phyloP scores from a whole-genome alignment of 2,113 vertebrate species.

The Varanus komodoensis region DNA sequence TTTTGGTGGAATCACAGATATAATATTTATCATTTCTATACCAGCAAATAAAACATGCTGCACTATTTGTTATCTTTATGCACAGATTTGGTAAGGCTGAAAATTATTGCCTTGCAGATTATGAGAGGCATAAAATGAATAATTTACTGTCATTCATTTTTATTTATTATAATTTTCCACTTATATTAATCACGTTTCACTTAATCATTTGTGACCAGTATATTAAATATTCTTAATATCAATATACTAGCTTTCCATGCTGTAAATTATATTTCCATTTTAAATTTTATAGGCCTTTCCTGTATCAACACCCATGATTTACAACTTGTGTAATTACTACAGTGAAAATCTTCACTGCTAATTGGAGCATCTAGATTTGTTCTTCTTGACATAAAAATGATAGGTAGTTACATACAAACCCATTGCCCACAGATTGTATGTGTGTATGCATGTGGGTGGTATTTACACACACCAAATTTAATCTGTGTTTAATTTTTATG shows the following conservation, averaged over 20 bases:
- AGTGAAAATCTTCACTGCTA: slow-evolving; percentile 61
- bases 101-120: slow-evolving; percentile 11
- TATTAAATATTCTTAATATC: slow-evolving; percentile 47
- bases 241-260: neutral
- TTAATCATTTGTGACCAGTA: slow-evolving; percentile 46
- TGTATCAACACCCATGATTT: slow-evolving; percentile 46
- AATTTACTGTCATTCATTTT: slow-evolving; percentile 11
- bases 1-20: neutral
- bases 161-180: slow-evolving; percentile 26
- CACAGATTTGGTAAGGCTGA: slow-evolving; percentile 36
- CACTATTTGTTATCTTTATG: slow-evolving; percentile 38
- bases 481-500: slow-evolving; percentile 19
- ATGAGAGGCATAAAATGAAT: slow-evolving; percentile 32
- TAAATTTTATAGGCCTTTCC: slow-evolving; percentile 53
- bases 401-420: slow-evolving; percentile 54
- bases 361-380: slow-evolving; percentile 59
- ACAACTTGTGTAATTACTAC: slow-evolving; percentile 50
- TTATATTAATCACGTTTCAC: slow-evolving; percentile 42
- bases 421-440: slow-evolving; percentile 34
- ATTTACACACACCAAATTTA: neutral
- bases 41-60: slow-evolving; percentile 17
- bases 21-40: neutral
- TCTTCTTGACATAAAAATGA: slow-evolving; percentile 48
- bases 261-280: slow-evolving; percentile 53
- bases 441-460: neutral